Evolutionary conservation across 2,113 vertebrate genomes (phyloP).

Genomic region (Psettodes erumei): DNA sequence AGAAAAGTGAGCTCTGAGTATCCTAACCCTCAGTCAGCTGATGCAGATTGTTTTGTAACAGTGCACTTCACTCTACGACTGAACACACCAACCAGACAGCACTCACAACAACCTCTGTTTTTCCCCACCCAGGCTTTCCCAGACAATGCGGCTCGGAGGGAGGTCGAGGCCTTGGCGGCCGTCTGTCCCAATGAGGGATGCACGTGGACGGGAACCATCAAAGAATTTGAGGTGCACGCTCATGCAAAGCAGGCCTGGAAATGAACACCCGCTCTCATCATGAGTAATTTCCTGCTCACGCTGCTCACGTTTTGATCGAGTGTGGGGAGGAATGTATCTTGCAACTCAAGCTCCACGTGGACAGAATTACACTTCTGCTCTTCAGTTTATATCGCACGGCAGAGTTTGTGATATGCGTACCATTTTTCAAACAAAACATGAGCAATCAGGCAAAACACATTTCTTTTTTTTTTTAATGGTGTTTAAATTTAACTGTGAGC

Average conservation of each 20-base stretch:
- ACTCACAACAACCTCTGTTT: constrained; percentile 22
- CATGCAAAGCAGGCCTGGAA: background rate
- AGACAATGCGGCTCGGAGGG: constrained; percentile 94
- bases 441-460: no score
- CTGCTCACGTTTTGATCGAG: background rate
- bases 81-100: constrained; percentile 9
- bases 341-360: background rate
- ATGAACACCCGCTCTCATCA: background rate
- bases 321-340: background rate
- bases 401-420: no score
- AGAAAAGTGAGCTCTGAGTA: constrained; percentile 18
- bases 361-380: no score
- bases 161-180: constrained; percentile 93
- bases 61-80: constrained; percentile 16
- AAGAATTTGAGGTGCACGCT: constrained; percentile 91
- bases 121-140: constrained; percentile 90
- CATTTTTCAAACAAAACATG: no score
- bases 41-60: constrained; percentile 14
- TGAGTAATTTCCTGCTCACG: background rate
- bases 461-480: no score
- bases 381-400: no score
- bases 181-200: constrained; percentile 91
- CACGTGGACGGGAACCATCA: constrained; percentile 93
- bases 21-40: constrained; percentile 24
- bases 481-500: no score